Base-by-base conservation (phyloP, 2,888 invertebrate genomes). In the Lordiphosa andalusiaca region DNA sequence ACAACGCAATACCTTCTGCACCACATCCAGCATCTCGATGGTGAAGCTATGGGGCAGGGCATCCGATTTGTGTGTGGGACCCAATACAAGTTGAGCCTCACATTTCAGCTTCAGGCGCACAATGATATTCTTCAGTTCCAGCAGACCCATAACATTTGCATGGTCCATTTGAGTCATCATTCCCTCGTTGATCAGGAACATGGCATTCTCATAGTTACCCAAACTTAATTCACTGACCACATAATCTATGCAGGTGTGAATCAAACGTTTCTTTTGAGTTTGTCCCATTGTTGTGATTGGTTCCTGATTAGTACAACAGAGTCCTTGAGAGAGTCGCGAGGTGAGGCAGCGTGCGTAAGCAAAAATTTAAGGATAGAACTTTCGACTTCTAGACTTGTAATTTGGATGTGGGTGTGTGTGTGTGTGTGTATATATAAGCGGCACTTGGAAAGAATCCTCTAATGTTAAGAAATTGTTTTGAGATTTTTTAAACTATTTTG, bases 21-120 rank as follows among this genome's bases (percentile, higher is more conserved):
- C 92, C 5, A 95, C 93, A 51, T 94, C 94, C 16, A 94, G 75
- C 87, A 97, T 96, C 10, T 96, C 96, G 40, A 91, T 86, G 0
- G 94, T 94, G 86, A 93, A 96, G 94, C 94, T 12, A 86, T 88
- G 33, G 4, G 72, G 72, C 40, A 71, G 36, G 0, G 67, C 68
- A 36, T 58, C 46, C 9, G 76, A 75, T 21, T 80, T 69, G 0
- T 4, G 23, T 0, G 76, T 76, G 2, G 76, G 76, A 1, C 76
- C 76, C 12, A 75, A 40, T 5, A 52, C 30, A 33, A 53, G 38
- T 5, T 54, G 46, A 2, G 42, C 52, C 2, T 71, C 68, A 21
- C 40, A 35, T n/a, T 54, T 65, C 2, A 84, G 37, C 0, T 69
- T 63, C 33, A 84, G 13, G 4, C 80, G 56, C 21, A 65, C 50